These are phyloP conservation scores for Molanna angustata DNA, from an alignment of 2,888 invertebrate genomes.

Conservation along the genomic window DNA sequence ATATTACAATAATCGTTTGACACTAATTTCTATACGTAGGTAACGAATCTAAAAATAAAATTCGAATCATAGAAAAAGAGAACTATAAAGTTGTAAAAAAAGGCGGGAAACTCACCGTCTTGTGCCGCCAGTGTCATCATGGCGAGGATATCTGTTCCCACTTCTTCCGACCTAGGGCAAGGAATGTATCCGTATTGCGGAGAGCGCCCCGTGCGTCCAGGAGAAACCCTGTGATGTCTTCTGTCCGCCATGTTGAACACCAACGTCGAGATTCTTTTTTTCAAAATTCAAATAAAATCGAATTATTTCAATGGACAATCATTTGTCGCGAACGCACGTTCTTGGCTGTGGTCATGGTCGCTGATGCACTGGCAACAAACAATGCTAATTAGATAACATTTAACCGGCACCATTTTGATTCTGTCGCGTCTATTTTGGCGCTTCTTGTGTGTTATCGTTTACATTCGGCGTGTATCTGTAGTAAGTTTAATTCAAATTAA, in stretches of 20 bases:
- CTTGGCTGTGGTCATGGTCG: conserved; percentile 9
- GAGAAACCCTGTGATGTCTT: conserved; percentile 27
- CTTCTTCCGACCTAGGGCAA: conserved; percentile 54
- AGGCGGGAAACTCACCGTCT: conserved; percentile 23
- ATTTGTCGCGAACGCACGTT: neutral
- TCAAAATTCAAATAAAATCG: neutral
- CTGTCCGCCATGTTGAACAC: conserved; percentile 21
- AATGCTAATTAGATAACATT: no score
- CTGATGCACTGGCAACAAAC: no score
- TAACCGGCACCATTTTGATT: no score
- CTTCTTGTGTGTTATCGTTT: no score
- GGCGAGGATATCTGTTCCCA: conserved; percentile 44
- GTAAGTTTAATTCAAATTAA: no score
- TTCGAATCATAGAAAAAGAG: no score
- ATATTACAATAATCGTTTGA: no score
- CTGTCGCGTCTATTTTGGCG: no score
- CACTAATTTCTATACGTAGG: no score
- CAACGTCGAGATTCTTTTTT: neutral
- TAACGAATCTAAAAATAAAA: no score
- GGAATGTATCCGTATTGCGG: conserved; percentile 52
- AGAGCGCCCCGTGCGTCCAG: conserved; percentile 22
- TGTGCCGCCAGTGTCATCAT: conserved; percentile 17
- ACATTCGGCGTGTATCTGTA: no score
- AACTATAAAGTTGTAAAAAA: no score
- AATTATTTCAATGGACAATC: neutral